Conservation (phyloP, 2,888 invertebrate genomes). For the Pimpla rufipes region DNA sequence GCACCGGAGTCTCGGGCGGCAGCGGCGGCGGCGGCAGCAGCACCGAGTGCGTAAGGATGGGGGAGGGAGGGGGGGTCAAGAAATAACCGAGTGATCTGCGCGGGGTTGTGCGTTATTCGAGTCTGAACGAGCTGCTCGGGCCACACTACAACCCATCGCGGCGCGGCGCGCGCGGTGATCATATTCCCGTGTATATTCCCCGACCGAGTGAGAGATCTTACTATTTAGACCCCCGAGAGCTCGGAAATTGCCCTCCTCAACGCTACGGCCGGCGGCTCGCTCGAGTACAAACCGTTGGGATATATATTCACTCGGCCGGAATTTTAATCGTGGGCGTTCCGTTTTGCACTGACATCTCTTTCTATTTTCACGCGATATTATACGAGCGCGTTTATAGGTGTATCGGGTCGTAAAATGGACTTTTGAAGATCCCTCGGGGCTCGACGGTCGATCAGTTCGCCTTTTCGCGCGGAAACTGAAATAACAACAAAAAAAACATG, state of each 20-base stretch:
- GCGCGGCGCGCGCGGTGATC: slow-evolving; percentile 36
- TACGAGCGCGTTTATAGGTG: not conserved
- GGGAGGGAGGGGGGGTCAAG: slow-evolving; percentile 42
- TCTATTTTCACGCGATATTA: slow-evolving; percentile 4
- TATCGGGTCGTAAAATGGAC: no score
- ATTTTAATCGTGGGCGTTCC: slow-evolving; percentile 34
- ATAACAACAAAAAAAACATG: no score
- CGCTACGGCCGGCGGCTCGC: no score
- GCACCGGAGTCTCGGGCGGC: slow-evolving; percentile 10
- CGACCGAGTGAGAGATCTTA: slow-evolving; percentile 31
- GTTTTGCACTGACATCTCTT: slow-evolving; percentile 17
- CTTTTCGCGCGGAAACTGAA: no score
- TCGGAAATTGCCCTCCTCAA: slow-evolving; percentile 17
- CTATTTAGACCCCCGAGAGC: slow-evolving; percentile 30
- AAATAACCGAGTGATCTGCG: slow-evolving; percentile 58
- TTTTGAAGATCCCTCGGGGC: no score
- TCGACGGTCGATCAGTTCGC: no score
- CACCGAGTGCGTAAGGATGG: slow-evolving; percentile 38
- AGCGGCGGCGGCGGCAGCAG: slow-evolving; percentile 10
- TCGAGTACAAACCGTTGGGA: slow-evolving; percentile 3
- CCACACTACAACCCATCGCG: slow-evolving; percentile 14
- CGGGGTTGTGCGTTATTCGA: slow-evolving; percentile 44
- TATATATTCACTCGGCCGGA: slow-evolving; percentile 12
- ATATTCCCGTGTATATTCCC: slow-evolving; percentile 37
- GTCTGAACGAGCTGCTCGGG: slow-evolving; percentile 17